phyloP scores from a whole-genome alignment of 1,140 invertebrate genomes.

The Maniola jurtina region DNA sequence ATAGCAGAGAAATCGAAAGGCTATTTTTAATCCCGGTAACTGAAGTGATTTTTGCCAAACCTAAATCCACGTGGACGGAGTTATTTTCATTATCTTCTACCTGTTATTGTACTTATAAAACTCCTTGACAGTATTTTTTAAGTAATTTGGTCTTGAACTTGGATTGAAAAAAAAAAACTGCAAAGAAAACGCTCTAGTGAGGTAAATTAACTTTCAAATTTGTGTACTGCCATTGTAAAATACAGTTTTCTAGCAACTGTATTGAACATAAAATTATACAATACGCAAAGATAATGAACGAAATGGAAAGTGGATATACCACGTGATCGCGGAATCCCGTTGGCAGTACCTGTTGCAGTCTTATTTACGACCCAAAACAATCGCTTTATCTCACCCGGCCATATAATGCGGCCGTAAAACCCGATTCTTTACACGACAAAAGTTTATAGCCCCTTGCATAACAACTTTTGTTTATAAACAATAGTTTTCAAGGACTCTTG shows the following conservation, averaged over 20 bases:
- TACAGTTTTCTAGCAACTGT: background rate
- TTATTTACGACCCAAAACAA: conserved; percentile 78
- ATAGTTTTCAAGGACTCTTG: conserved; percentile 58
- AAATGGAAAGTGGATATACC: conserved; percentile 63
- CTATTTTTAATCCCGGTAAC: no score
- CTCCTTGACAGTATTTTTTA: no score
- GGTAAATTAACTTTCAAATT: no score
- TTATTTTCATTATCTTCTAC: no score
- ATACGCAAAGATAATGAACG: conserved; percentile 60
- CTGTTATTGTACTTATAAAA: no score
- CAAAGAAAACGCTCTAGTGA: no score
- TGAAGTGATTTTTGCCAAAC: no score
- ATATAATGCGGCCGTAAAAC: conserved; percentile 73
- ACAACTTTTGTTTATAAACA: conserved; percentile 76
- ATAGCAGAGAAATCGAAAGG: no score
- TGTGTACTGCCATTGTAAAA: no score
- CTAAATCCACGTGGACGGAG: no score
- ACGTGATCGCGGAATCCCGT: conserved; percentile 68
- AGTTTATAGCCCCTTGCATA: conserved; percentile 68
- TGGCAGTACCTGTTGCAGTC: conserved; percentile 75
- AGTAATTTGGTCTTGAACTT: no score
- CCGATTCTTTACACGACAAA: conserved; percentile 61
- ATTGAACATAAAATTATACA: conserved; percentile 28
- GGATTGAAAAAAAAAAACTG: no score
- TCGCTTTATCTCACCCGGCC: conserved; percentile 72